These are phyloP conservation scores for Crambe crambe DNA, from an alignment of 37 sponge, comb jelly and placozoan species.

Conservation along the genomic window DNA sequence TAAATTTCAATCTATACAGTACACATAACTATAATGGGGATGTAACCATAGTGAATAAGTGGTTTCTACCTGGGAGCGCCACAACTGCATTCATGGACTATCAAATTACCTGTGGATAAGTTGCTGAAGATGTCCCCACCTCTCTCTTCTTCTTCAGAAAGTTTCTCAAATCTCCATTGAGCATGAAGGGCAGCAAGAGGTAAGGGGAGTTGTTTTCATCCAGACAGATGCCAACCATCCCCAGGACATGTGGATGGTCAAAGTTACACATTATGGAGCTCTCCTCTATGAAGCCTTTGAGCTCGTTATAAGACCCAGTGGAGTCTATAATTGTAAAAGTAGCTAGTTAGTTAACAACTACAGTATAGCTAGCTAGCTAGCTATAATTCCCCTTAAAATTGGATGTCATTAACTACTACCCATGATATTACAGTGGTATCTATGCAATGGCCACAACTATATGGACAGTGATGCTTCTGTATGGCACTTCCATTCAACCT, in stretches of 20 bases:
- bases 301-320: conserved; percentile 17
- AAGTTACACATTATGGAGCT: conserved; percentile 45
- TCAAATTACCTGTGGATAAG: not conserved
- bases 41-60: no score
- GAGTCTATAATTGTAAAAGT: not conserved
- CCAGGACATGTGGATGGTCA: conserved; percentile 43
- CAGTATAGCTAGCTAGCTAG: no score
- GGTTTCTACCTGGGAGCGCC: no score
- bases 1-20: no score
- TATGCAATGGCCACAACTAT: no score
- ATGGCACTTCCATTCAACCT: no score
- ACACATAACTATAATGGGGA: no score
- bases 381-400: no score
- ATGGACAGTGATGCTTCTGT: no score
- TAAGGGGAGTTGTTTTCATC: conserved; percentile 36
- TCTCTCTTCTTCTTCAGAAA: conserved; percentile 34
- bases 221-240: conserved; percentile 42
- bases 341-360: not conserved
- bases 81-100: no score
- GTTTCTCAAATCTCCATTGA: conserved; percentile 44
- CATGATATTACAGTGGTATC: no score
- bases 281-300: conserved; percentile 38
- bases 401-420: no score
- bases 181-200: conserved; percentile 47
- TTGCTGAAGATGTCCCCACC: not conserved